phyloP scores from a whole-genome alignment of 2,797 vertebrate species.

The Glossophaga mutica region DNA sequence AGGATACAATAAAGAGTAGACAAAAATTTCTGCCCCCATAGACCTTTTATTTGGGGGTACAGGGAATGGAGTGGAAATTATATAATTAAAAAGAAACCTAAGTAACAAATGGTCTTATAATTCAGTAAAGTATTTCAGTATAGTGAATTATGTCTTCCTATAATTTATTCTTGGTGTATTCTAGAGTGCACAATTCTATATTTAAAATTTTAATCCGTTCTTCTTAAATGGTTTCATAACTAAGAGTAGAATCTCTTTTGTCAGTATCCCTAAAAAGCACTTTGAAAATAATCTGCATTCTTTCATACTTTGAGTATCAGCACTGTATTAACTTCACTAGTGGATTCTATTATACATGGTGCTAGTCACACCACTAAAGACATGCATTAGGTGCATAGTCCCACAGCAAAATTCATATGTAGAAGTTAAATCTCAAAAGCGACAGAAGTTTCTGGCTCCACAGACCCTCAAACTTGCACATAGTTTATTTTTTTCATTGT shows the following conservation, averaged over 20 bases:
- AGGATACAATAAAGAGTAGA: not conserved
- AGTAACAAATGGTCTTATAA: not conserved
- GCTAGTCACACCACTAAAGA: not conserved
- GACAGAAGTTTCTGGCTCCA: not conserved
- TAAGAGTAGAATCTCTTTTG: not conserved
- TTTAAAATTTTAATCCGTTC: not conserved
- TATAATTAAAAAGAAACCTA: not conserved
- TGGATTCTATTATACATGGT: not conserved
- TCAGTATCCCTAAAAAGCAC: not conserved
- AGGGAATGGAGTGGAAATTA: not conserved
- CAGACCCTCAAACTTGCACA: not conserved
- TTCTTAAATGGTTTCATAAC: not conserved
- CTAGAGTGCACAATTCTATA: not conserved
- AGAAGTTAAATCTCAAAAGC: constrained; percentile 5
- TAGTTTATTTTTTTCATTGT: not conserved
- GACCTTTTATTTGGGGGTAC: not conserved
- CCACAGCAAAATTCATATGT: not conserved
- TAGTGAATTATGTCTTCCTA: not conserved
- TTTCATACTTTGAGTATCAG: not conserved
- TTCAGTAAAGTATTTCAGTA: not conserved
- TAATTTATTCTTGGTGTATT: not conserved
- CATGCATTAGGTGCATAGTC: not conserved
- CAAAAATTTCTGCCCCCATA: not conserved
- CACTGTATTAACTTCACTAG: not conserved
- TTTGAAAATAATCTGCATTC: not conserved